phyloP scores from a whole-genome alignment of 2,888 invertebrate species.

The Tinea pellionella region DNA sequence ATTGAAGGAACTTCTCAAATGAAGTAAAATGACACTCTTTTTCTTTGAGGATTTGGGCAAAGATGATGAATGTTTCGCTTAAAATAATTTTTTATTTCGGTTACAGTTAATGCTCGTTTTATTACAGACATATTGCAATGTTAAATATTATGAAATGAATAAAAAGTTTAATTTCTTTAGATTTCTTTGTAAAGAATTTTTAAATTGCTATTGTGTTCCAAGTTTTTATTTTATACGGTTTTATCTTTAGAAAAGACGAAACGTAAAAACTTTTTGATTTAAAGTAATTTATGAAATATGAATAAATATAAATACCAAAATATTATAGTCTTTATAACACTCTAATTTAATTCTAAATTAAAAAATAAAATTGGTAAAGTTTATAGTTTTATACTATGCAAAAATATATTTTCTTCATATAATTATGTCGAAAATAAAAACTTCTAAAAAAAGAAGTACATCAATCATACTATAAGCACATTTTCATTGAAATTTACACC shows the following conservation, averaged over 20 bases:
- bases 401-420: too few species aligned
- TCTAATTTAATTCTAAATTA: background rate
- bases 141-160: too few species aligned
- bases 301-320: background rate
- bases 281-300: background rate
- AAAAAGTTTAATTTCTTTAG: background rate
- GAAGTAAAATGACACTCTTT: slow-evolving; percentile 4
- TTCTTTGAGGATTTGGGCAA: background rate
- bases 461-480: too few species aligned
- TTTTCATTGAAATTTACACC: too few species aligned
- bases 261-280: background rate
- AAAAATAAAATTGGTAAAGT: background rate
- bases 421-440: too few species aligned
- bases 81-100: background rate
- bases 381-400: background rate
- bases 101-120: background rate
- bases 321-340: background rate
- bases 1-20: background rate
- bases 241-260: background rate
- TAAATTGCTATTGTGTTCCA: background rate
- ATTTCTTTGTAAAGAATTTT: background rate
- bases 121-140: too few species aligned
- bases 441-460: too few species aligned
- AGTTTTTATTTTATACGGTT: background rate
- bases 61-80: background rate